phyloP scores from a whole-genome alignment of 1,140 invertebrate species.

The Cherax destructor region DNA sequence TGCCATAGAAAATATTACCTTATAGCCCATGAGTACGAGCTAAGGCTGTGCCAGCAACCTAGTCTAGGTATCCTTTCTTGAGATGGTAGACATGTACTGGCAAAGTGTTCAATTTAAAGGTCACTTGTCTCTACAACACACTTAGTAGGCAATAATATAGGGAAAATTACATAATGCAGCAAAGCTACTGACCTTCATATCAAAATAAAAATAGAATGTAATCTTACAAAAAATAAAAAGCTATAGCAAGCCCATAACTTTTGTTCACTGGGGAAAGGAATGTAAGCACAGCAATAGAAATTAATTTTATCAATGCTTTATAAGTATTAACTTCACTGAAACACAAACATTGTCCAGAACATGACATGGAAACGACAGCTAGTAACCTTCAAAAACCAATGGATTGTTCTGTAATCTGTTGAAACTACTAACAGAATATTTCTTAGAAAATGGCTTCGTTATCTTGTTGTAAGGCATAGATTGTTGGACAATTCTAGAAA shows the following conservation, averaged over 20 bases:
- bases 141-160: constrained; percentile 58
- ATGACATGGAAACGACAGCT: constrained; percentile 21
- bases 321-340: constrained; percentile 32
- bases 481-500: constrained; percentile 62
- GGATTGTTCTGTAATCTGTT: constrained; percentile 43
- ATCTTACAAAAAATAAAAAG: constrained; percentile 40
- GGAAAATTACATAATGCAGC: constrained; percentile 56
- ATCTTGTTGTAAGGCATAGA: constrained; percentile 66
- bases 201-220: constrained; percentile 47
- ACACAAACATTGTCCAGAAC: constrained; percentile 14
- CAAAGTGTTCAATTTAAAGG: constrained; percentile 63
- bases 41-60: constrained; percentile 34
- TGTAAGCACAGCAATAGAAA: constrained; percentile 24
- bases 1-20: constrained; percentile 13
- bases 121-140: constrained; percentile 65
- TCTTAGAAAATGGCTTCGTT: constrained; percentile 65
- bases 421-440: constrained; percentile 62
- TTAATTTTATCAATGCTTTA: constrained; percentile 3
- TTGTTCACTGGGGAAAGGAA: constrained; percentile 18
- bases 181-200: constrained; percentile 56
- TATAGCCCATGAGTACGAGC: constrained; percentile 10
- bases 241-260: constrained; percentile 15
- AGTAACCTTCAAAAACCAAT: constrained; percentile 61
- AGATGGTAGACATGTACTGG: constrained; percentile 52
- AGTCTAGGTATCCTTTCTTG: constrained; percentile 35